These are phyloP conservation scores for Rousettus madagascariensis DNA, from an alignment of 2,797 vertebrate genomes.

Conservation along the genomic window DNA sequence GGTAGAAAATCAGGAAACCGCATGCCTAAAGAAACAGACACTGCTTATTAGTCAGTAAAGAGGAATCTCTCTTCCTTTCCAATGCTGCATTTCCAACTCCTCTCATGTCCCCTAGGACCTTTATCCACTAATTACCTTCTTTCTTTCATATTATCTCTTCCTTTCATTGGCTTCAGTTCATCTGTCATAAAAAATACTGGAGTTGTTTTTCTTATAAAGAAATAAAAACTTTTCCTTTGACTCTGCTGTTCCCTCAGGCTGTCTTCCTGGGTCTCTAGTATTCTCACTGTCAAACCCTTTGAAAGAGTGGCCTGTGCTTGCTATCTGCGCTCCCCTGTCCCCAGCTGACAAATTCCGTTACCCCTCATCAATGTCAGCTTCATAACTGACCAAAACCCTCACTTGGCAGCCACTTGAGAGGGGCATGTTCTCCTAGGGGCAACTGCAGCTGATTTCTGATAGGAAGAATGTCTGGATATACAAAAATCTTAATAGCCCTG, in stretches of 20 bases:
- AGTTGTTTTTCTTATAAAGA: background rate
- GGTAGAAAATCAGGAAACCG: background rate
- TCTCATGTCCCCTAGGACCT: background rate
- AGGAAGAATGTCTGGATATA: background rate
- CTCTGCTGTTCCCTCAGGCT: background rate
- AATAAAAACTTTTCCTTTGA: background rate
- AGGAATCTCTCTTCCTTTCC: background rate
- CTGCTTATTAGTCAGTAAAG: background rate
- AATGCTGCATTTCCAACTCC: background rate
- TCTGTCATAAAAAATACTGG: background rate
- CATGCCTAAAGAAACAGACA: background rate
- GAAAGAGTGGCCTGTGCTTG: background rate
- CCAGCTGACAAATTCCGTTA: background rate
- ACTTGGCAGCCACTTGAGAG: background rate
- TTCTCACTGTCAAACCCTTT: too few relatives aligned
- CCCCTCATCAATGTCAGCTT: background rate
- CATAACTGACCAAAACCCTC: background rate
- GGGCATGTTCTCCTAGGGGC: background rate
- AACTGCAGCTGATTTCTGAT: background rate
- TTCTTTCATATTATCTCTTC: background rate
- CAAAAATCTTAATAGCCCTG: background rate
- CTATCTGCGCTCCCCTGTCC: rapidly evolving
- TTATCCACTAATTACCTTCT: background rate
- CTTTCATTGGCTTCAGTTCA: background rate
- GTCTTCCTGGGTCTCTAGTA: background rate